phyloP scores from a whole-genome alignment of 2,113 vertebrate species.

The Sprattus sprattus region DNA sequence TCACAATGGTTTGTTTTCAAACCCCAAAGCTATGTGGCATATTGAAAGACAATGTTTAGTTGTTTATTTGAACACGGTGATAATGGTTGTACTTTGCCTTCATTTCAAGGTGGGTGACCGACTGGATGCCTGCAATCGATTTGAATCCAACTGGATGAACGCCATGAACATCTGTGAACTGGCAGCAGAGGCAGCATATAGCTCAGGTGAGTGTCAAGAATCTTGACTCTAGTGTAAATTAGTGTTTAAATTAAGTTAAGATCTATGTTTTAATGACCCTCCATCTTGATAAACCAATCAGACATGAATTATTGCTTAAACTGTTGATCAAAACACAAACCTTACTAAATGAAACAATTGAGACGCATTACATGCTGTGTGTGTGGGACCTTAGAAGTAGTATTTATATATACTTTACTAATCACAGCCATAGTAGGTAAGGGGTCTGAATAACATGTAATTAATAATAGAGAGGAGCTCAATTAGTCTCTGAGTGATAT shows the following conservation, averaged over 20 bases:
- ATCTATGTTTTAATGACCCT: too few relatives aligned
- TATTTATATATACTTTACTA: too few relatives aligned
- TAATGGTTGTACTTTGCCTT: slow-evolving; percentile 3
- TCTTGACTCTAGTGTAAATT: not conserved
- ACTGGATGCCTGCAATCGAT: slow-evolving; percentile 63
- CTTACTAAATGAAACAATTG: not conserved
- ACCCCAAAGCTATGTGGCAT: not conserved
- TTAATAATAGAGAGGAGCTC: too few relatives aligned
- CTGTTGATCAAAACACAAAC: not conserved
- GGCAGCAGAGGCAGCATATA: slow-evolving; percentile 68
- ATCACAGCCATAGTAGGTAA: too few relatives aligned
- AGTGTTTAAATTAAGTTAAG: not conserved
- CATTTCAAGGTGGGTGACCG: slow-evolving; percentile 62
- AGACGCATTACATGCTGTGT: not conserved
- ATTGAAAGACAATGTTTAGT: not conserved
- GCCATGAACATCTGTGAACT: slow-evolving; percentile 68
- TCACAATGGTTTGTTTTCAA: not conserved
- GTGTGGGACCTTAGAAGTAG: not conserved
- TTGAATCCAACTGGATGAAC: slow-evolving; percentile 67
- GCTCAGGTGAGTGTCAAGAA: slow-evolving; percentile 63
- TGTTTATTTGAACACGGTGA: not conserved
- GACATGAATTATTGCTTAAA: not conserved
- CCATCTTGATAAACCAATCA: too few relatives aligned
- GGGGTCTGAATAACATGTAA: too few relatives aligned
- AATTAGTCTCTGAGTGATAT: too few relatives aligned